These are phyloP conservation scores for Folsomia manolachei DNA, from an alignment of 2,888 invertebrate genomes.

Conservation along the genomic window DNA sequence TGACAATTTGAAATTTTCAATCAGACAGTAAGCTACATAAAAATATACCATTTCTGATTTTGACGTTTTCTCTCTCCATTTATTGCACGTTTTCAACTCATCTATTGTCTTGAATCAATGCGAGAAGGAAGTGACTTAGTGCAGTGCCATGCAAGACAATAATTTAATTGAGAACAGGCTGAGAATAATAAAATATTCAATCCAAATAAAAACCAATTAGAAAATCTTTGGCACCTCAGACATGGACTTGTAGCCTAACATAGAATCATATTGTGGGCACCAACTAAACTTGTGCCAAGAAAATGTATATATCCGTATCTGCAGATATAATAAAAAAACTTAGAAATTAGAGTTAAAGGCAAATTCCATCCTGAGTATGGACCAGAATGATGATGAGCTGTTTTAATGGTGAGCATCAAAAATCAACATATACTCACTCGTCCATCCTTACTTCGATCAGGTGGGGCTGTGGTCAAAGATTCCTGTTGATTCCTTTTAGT, in stretches of 20 bases:
- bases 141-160: no score
- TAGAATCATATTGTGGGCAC: no score
- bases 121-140: no score
- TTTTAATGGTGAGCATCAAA: background rate
- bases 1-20: no score
- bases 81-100: background rate
- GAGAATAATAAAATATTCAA: background rate
- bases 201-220: no score
- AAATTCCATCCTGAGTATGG: conserved; percentile 14
- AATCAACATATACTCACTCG: background rate
- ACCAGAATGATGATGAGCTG: conserved; percentile 15
- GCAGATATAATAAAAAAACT: no score
- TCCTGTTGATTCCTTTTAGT: no score
- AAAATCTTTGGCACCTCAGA: background rate
- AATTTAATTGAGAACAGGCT: background rate
- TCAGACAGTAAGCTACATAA: background rate
- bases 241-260: no score
- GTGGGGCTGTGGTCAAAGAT: background rate
- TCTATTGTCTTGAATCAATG: background rate
- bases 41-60: background rate
- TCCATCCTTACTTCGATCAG: background rate
- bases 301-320: no score
- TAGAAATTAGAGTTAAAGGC: background rate
- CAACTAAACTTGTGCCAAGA: no score
- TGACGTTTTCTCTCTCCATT: background rate